Evolutionary conservation across 2,797 vertebrate genomes (phyloP).

Genomic region (Gadopsis marmoratus): DNA sequence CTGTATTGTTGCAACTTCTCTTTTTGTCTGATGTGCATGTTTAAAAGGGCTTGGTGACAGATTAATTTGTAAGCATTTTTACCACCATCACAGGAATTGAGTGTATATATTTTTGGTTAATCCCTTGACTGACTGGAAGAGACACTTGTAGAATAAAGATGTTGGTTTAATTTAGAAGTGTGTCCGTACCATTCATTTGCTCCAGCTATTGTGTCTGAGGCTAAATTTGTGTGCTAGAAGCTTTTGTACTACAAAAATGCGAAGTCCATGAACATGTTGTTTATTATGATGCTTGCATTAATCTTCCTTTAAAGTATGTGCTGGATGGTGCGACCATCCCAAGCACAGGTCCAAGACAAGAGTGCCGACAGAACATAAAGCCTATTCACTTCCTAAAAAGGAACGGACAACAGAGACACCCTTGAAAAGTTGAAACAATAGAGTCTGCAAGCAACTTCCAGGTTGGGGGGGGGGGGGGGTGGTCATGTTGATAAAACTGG

Average conservation of each 20-base stretch:
- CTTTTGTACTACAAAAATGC: neutral
- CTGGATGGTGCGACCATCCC: neutral
- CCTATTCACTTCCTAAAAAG: constrained; percentile 55
- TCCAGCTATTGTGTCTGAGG: constrained; percentile 4
- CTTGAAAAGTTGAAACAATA: constrained; percentile 75
- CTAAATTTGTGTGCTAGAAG: neutral
- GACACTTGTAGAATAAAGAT: constrained; percentile 80
- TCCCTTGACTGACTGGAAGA: constrained; percentile 58
- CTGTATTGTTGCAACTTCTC: constrained; percentile 35
- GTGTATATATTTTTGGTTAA: constrained; percentile 82
- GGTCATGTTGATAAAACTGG: constrained; percentile 18
- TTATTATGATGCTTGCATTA: neutral
- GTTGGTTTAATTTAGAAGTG: constrained; percentile 75
- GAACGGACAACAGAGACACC: constrained; percentile 62
- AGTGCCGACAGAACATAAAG: constrained; percentile 31
- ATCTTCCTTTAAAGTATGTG: neutral
- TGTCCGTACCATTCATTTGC: constrained; percentile 63
- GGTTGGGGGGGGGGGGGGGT: neutral
- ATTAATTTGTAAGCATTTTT: constrained; percentile 61
- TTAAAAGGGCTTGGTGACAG: constrained; percentile 17
- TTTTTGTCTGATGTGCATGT: constrained; percentile 52
- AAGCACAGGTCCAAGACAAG: neutral
- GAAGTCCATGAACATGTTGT: neutral
- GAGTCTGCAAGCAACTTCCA: constrained; percentile 66
- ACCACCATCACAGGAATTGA: constrained; percentile 68